phyloP scores from a whole-genome alignment of 2,797 vertebrate species.

The Lutjanus argentimaculatus region DNA sequence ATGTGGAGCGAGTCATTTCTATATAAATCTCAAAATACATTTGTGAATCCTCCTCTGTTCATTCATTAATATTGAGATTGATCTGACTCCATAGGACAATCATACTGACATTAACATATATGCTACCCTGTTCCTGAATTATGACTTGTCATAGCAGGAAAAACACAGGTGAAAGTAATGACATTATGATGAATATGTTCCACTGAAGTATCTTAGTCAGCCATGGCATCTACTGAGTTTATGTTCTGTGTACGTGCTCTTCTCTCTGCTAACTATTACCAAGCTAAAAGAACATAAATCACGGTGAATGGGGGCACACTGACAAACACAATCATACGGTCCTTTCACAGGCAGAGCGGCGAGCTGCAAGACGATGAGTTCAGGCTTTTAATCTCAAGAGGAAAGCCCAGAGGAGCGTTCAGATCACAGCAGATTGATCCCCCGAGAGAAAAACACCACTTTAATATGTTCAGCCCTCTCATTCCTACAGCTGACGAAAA shows the following conservation, averaged over 20 bases:
- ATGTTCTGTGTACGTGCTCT: not conserved
- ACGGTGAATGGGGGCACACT: not conserved
- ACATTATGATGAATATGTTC: not conserved
- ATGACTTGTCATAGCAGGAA: not conserved
- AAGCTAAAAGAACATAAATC: slow-evolving; percentile 20
- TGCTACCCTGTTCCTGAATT: not conserved
- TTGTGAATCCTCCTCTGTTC: too few species aligned
- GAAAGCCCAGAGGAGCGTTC: not conserved
- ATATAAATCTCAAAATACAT: too few species aligned
- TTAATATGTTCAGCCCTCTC: not conserved
- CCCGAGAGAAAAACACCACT: not conserved
- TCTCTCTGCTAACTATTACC: not conserved
- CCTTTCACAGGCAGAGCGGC: slow-evolving; percentile 9
- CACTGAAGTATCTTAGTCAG: not conserved
- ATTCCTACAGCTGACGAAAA: not conserved
- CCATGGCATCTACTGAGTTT: not conserved
- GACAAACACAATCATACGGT: slow-evolving; percentile 29
- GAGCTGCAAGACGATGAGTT: not conserved
- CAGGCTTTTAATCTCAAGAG: slow-evolving; percentile 27
- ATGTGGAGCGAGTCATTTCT: too few species aligned
- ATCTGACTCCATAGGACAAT: too few species aligned
- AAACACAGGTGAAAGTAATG: not conserved
- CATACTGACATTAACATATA: too few species aligned
- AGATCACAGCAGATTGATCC: not conserved
- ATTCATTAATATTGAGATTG: too few species aligned